Evolutionary conservation across 2,113 vertebrate genomes (phyloP).

Genomic region (Oplegnathus fasciatus): DNA sequence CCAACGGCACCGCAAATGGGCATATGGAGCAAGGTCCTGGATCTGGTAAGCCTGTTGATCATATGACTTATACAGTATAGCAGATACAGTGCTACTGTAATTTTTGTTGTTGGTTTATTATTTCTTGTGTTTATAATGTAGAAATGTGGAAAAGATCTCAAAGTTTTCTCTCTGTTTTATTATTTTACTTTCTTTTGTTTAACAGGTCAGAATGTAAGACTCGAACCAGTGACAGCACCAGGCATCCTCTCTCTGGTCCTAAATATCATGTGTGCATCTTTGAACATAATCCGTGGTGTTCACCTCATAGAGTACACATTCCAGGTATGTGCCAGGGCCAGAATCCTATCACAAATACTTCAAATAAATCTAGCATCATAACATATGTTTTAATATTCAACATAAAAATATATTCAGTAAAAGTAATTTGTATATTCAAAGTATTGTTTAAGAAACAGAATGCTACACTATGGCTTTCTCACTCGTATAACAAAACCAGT

Average conservation of each 20-base stretch:
- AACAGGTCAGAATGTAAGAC: conserved; percentile 86
- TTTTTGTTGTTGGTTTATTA: neutral
- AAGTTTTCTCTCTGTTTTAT: neutral
- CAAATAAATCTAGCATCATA: neutral
- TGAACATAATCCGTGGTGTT: conserved; percentile 94
- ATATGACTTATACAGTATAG: neutral
- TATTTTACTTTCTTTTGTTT: conserved; percentile 6
- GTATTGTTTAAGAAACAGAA: neutral
- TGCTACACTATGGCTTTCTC: neutral
- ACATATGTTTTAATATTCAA: neutral
- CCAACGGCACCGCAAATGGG: conserved; percentile 87
- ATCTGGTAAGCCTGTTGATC: conserved; percentile 84
- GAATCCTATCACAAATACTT: neutral
- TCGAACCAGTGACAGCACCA: conserved; percentile 89
- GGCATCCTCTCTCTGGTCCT: conserved; percentile 94
- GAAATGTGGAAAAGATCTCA: neutral
- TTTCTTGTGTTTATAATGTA: neutral
- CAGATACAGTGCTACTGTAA: neutral
- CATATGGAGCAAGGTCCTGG: conserved; percentile 77
- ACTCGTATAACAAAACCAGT: neutral
- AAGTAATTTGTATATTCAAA: neutral
- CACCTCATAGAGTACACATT: conserved; percentile 94
- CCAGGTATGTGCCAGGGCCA: conserved; percentile 85
- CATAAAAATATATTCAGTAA: neutral
- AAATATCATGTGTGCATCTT: conserved; percentile 95